These are phyloP conservation scores for Dryobotodes eremita DNA, from an alignment of 2,888 invertebrate species.

Conservation along the genomic window DNA sequence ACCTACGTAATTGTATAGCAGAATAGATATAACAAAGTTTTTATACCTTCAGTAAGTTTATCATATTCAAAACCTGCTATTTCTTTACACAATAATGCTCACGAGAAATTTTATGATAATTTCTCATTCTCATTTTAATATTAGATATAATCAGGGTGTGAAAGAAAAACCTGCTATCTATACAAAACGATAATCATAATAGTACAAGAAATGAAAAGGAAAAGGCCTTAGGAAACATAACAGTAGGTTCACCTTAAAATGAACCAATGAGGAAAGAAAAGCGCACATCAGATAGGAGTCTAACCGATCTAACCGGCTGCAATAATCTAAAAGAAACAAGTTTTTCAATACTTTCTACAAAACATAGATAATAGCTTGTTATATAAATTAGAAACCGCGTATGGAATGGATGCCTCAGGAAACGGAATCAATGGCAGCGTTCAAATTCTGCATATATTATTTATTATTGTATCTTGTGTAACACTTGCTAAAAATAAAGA, in stretches of 20 bases:
- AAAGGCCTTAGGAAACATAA: conserved; percentile 16
- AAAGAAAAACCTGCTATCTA: conserved; percentile 27
- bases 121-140: no score
- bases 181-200: neutral
- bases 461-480: conserved; percentile 46
- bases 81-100: conserved; percentile 1
- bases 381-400: conserved; percentile 72
- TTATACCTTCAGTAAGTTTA: neutral
- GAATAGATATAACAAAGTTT: neutral
- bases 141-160: conserved; percentile 39
- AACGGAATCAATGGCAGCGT: conserved; percentile 52
- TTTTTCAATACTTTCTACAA: conserved; percentile 72
- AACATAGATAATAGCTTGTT: conserved; percentile 63
- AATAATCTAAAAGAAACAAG: conserved; percentile 66
- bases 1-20: neutral
- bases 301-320: conserved; percentile 35
- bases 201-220: conserved; percentile 1
- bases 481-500: conserved; percentile 48
- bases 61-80: neutral
- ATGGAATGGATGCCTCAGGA: conserved; percentile 44
- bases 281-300: conserved; percentile 32
- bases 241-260: neutral
- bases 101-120: neutral
- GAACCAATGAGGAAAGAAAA: conserved; percentile 45
- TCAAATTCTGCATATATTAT: conserved; percentile 55